Base-by-base conservation (phyloP, 2,888 invertebrate genomes). In the Troides oblongomaculatus region DNA sequence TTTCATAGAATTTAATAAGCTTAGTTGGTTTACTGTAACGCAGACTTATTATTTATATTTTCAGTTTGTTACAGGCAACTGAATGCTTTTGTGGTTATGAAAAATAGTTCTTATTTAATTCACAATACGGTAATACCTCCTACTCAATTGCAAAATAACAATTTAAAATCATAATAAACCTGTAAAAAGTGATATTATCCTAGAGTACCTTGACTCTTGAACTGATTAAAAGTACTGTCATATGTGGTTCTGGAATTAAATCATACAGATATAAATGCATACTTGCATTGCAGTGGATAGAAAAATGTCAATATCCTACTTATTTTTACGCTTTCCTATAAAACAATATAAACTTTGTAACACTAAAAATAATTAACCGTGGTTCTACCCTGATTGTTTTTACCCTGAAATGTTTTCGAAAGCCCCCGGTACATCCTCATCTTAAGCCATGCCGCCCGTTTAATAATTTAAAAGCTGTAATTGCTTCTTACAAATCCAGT, bases 401-500 rank as follows among this genome's bases (percentile, higher is more conserved):
- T 18, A 50, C 50, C 5, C 17, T 2, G 18, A 50, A n/a, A 53
- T 53, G n/a, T 53, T 53, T 53, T n/a, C 18, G 3, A n/a, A 53
- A 12, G 23, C 65, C 50, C 25, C 61, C 43, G n/a, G 43, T 25
- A 58, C 57, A 18, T 58, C 17, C 30, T 30, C 46, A 64, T 69
- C 70, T 60, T 69, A 81, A 84, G 83, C 79, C 81, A 77, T 74
- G 73, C 76, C 70, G 77, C 73, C 82, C 82, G 76, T 81, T 88
- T 75, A 88, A 88, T 88, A 79, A 88, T 89, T 87, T 86, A 88
- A 74, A 75, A 80, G 76, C 80, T 78, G 82, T 88, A 88, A 88
- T 89, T 87, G 84, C 84, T 82, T 79, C 83, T 83, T 83, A 79
- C 81, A 81, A 86, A 87, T 85, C 83, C 81, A 79, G 84, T 84